phyloP scores from a whole-genome alignment of 1,140 invertebrate genomes.

The Littorina saxatilis region DNA sequence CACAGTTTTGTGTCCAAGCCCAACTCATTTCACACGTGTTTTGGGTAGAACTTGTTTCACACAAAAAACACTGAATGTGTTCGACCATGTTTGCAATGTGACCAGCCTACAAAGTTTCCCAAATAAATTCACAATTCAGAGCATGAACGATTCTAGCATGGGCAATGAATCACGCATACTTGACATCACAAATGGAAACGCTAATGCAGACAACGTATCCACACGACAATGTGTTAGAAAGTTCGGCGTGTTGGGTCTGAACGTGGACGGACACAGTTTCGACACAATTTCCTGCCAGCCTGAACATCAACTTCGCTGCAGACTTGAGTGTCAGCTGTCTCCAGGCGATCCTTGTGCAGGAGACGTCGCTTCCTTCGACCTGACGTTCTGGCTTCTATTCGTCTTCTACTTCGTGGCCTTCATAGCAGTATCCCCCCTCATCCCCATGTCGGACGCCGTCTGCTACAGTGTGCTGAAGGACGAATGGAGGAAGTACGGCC shows the following conservation, averaged over 20 bases:
- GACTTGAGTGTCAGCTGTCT: slow-evolving; percentile 46
- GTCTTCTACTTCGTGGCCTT: slow-evolving; percentile 42
- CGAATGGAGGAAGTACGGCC: slow-evolving; percentile 31
- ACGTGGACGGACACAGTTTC: slow-evolving; percentile 41
- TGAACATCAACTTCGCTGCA: slow-evolving; percentile 54
- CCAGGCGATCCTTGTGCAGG: slow-evolving; percentile 12
- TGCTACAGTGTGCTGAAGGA: slow-evolving; percentile 38
- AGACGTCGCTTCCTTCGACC: slow-evolving; percentile 37
- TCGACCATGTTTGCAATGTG: too few species aligned
- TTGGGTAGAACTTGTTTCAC: too few species aligned
- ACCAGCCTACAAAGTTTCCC: too few species aligned
- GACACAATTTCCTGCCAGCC: slow-evolving; percentile 43
- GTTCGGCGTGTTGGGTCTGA: slow-evolving; percentile 54
- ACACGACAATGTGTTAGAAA: too few species aligned
- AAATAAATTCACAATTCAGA: too few species aligned
- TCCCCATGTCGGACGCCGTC: slow-evolving; percentile 44
- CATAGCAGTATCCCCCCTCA: slow-evolving; percentile 37
- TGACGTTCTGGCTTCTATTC: slow-evolving; percentile 41
- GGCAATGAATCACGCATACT: too few species aligned
- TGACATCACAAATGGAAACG: too few species aligned
- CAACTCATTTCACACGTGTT: too few species aligned
- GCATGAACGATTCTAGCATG: too few species aligned
- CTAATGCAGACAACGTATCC: slow-evolving; percentile 48
- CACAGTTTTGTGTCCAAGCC: too few species aligned
- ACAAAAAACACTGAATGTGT: too few species aligned